These are phyloP conservation scores for Nomada goodeniana DNA, from an alignment of 2,888 invertebrate genomes.

Conservation along the genomic window DNA sequence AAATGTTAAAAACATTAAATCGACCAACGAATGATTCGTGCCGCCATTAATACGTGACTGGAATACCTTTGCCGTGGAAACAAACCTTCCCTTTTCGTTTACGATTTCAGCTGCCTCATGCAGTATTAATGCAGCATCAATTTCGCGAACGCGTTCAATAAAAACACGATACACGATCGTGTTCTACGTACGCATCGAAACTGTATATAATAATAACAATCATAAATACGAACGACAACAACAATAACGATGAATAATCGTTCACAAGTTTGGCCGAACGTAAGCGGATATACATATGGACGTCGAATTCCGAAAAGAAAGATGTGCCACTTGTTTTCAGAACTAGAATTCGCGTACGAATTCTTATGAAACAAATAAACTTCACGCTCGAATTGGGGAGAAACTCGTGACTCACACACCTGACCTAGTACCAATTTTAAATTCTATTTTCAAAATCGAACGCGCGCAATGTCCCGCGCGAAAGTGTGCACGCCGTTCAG, in stretches of 20 bases:
- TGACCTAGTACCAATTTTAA: background rate
- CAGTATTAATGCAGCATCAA: conserved; percentile 62
- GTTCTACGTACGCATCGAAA: conserved; percentile 21
- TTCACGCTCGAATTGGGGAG: too few species aligned
- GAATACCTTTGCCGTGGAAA: conserved; percentile 39
- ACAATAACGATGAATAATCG: too few species aligned
- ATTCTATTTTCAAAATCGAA: too few species aligned
- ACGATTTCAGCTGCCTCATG: conserved; percentile 51
- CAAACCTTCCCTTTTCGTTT: conserved; percentile 47
- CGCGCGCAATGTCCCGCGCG: background rate
- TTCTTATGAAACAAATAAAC: too few species aligned
- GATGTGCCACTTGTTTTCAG: too few species aligned
- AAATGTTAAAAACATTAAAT: conserved; percentile 23
- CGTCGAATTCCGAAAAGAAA: too few species aligned
- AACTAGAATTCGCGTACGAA: too few species aligned
- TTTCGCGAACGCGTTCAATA: conserved; percentile 48
- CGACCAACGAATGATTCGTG: conserved; percentile 44
- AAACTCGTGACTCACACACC: background rate
- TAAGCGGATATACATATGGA: too few species aligned
- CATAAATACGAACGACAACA: too few species aligned
- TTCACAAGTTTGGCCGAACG: too few species aligned
- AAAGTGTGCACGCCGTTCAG: conserved; percentile 9
- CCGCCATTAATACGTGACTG: conserved; percentile 45
- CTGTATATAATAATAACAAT: background rate
- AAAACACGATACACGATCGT: conserved; percentile 46